phyloP scores from a whole-genome alignment of 2,888 invertebrate species.

The Cheilosia scutellata region DNA sequence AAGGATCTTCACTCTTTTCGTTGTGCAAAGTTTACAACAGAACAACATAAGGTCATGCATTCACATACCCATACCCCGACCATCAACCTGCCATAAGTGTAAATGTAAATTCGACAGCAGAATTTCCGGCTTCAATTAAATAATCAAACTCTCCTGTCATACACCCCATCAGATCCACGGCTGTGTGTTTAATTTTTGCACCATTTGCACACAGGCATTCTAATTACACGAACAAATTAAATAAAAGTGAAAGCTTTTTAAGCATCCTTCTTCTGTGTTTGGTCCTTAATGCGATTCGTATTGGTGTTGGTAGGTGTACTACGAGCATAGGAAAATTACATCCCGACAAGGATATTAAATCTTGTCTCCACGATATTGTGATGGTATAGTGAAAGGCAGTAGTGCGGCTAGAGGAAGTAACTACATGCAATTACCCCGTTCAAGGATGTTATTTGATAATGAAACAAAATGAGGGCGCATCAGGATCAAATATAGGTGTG shows the following conservation, averaged over 20 bases:
- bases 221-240: slow-evolving; percentile 73
- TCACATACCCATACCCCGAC: neutral
- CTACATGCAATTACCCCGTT: slow-evolving; percentile 64
- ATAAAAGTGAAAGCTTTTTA: slow-evolving; percentile 74
- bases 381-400: neutral
- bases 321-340: neutral
- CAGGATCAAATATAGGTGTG: neutral
- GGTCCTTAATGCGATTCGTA: slow-evolving; percentile 12
- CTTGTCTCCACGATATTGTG: slow-evolving; percentile 21
- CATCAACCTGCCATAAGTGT: slow-evolving; percentile 56
- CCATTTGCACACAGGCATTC: slow-evolving; percentile 72
- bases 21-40: neutral
- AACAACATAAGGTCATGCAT: neutral
- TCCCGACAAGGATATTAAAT: slow-evolving; percentile 12
- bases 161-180: slow-evolving; percentile 1
- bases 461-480: slow-evolving; percentile 39
- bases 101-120: slow-evolving; percentile 74
- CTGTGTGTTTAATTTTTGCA: slow-evolving; percentile 70
- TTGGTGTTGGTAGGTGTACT: slow-evolving; percentile 15
- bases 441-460: slow-evolving; percentile 57
- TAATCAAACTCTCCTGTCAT: slow-evolving; percentile 52
- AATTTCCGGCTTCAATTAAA: slow-evolving; percentile 73
- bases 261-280: slow-evolving; percentile 49
- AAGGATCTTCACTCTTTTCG: slow-evolving; percentile 23
- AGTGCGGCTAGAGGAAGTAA: neutral